Evolutionary conservation across 2,888 invertebrate species (phyloP), one percentile per base, ranked within the genome.

Genomic region (Aethes cnicana): DNA sequence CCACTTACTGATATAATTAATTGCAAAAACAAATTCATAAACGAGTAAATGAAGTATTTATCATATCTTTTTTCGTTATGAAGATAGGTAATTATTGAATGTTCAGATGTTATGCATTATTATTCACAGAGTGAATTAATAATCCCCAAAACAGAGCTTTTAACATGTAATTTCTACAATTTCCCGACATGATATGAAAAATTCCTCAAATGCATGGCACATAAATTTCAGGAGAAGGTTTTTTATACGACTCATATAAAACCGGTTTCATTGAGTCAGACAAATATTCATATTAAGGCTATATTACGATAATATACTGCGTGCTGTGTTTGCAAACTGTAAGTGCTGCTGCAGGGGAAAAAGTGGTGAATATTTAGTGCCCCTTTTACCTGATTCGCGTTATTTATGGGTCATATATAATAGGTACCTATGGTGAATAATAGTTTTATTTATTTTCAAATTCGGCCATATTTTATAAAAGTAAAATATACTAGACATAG

Each of bases 241-340:
- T n/a, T n/a, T n/a, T 74, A 73, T 71, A 68, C 65, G 57, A 62
- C 68, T 75, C 81, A 75, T 86, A 43, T 32, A 86, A 86, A 85
- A 84, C 79, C 76, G 69, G 82, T 86, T 86, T 84, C 83, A 85
- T 86, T 86, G 86, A 86, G 84, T 86, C 87, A 86, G 85, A 87
- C 87, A 85, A 88, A 88, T 87, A 85, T 83, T 79, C 83, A 78
- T 82, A 82, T 78, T 78, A 81, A 56, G 65, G 61, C 74, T 67
- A 69, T 78, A 77, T 78, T 77, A 79, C 66, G 64, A 61, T 55
- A 61, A 70, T 67, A 46, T 52, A 52, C 81, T 78, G 81, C 77
- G 74, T 80, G 77, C 71, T 57, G 62, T 53, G 73, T 66, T 35
- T 52, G 55, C 47, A 37, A 47, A 56, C 23, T 8, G 69, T 68